phyloP scores from a whole-genome alignment of 2,888 invertebrate species.

The Sylvicola fuscatus region DNA sequence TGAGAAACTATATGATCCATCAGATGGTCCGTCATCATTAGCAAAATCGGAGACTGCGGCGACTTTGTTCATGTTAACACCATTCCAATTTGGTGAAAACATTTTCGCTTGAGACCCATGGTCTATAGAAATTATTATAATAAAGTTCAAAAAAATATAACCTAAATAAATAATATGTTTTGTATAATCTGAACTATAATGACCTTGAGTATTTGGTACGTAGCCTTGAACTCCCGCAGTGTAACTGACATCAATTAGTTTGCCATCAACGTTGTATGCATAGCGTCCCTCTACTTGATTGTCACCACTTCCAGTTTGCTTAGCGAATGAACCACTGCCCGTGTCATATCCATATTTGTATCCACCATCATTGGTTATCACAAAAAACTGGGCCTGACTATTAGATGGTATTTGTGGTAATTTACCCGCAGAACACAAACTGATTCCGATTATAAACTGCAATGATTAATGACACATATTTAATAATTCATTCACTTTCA shows the following conservation, averaged over 20 bases:
- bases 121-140: no score
- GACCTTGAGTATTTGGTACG: conserved; percentile 11
- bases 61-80: no score
- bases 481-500: no score
- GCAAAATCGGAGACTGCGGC: background rate
- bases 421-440: no score
- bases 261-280: conserved; percentile 13
- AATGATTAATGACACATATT: no score
- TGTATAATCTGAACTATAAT: conserved; percentile 1
- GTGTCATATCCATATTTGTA: conserved; percentile 22
- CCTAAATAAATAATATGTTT: background rate
- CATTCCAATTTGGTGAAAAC: no score
- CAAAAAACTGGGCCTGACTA: no score
- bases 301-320: conserved; percentile 15
- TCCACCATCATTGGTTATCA: background rate
- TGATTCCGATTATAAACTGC: no score
- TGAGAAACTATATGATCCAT: conserved; percentile 5
- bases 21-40: background rate
- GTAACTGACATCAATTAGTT: conserved; percentile 15
- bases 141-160: no score
- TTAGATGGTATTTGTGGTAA: no score
- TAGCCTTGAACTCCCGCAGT: conserved; percentile 18
- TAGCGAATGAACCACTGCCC: conserved; percentile 17
- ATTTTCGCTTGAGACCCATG: no score
- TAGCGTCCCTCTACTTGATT: conserved; percentile 19